Percentiles rank a stretch among this genome's conserved stretches.
Conservation (phyloP, 2,888 invertebrate species). For the Drosophila bunnanda region DNA sequence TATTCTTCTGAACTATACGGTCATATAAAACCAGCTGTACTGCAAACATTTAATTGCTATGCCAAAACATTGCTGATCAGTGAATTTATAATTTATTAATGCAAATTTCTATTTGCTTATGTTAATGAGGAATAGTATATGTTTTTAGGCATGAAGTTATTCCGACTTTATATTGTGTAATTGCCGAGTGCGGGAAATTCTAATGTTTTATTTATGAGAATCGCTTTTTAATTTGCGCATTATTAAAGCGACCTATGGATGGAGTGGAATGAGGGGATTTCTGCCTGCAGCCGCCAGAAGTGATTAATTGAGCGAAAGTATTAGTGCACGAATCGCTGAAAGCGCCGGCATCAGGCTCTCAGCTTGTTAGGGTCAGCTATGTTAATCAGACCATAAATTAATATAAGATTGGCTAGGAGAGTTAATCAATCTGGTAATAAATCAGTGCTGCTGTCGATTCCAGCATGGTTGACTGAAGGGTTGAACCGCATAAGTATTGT, state of each 20-base stretch:
- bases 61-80: conserved; percentile 1
- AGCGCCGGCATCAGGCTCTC: conserved; percentile 15
- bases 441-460: conserved; percentile 36
- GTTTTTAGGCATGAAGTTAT: conserved; percentile 9
- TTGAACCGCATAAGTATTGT: conserved; percentile 14
- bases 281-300: conserved; percentile 49
- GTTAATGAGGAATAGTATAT: conserved; percentile 47
- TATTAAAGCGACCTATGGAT: conserved; percentile 29
- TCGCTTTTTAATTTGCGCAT: conserved; percentile 48
- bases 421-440: conserved; percentile 44
- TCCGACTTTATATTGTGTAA: conserved; percentile 27
- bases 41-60: background rate
- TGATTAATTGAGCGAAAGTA: conserved; percentile 74
- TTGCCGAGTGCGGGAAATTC: conserved; percentile 22
- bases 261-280: conserved; percentile 20
- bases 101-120: conserved; percentile 60
- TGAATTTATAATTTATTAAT: conserved; percentile 44
- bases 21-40: background rate
- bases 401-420: conserved; percentile 29
- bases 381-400: conserved; percentile 68
- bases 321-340: conserved; percentile 32
- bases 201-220: conserved; percentile 38
- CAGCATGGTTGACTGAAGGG: conserved; percentile 41
- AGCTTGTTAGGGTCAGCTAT: conserved; percentile 34
- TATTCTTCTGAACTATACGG: background rate